These are phyloP conservation scores for Marmota flaviventris DNA, from an alignment of 2,113 vertebrate genomes.

Conservation along the genomic window DNA sequence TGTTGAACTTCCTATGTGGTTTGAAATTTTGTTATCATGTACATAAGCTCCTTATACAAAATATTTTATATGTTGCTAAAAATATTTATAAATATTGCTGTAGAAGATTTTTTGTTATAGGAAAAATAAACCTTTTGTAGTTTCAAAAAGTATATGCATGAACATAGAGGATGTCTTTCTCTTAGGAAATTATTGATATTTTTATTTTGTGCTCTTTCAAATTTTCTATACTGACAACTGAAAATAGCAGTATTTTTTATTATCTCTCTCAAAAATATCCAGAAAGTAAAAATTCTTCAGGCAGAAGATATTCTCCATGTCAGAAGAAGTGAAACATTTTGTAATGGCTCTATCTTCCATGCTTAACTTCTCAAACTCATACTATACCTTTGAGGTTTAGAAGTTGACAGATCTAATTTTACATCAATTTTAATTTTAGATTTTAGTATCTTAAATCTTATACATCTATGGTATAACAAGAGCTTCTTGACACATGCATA, in stretches of 20 bases:
- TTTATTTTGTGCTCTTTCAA: constrained; percentile 38
- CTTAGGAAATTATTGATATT: constrained; percentile 50
- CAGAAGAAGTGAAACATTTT: constrained; percentile 63
- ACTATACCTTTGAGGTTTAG: constrained; percentile 15
- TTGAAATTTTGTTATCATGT: constrained; percentile 42
- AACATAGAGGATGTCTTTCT: not conserved
- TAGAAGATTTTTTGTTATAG: not conserved
- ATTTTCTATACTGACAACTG: constrained; percentile 31
- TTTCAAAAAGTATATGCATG: not conserved
- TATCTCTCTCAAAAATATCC: constrained; percentile 4
- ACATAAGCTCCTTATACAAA: not conserved
- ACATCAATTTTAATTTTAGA: constrained; percentile 58
- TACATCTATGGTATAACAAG: not conserved
- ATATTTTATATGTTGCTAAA: constrained; percentile 5
- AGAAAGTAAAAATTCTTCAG: constrained; percentile 41
- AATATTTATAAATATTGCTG: constrained; percentile 14
- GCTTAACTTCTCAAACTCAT: constrained; percentile 32
- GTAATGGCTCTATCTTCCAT: not conserved
- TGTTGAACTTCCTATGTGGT: not conserved
- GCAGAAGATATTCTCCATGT: not conserved
- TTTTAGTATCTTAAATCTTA: constrained; percentile 36
- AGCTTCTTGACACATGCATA: not conserved
- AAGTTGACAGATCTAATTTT: constrained; percentile 46
- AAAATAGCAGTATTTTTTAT: not conserved
- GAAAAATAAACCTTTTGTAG: constrained; percentile 23